A percentile compares a stretch with the other conserved stretches of the same genome.
These are phyloP conservation scores for Diachrysia chrysitis DNA, from an alignment of 2,888 invertebrate genomes.

Conservation along the genomic window DNA sequence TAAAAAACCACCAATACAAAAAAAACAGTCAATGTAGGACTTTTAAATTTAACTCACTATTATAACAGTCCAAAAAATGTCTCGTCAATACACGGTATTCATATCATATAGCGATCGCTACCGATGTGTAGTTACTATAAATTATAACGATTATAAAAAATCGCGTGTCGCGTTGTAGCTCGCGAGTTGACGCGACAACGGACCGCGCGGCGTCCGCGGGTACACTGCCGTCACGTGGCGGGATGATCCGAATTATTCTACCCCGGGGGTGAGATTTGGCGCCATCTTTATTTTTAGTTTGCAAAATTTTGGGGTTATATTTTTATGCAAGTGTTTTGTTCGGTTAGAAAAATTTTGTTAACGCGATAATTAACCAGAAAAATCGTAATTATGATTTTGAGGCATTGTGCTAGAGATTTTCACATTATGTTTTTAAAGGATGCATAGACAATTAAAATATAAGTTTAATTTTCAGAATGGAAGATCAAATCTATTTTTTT, in stretches of 20 bases:
- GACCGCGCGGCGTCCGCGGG: slow-evolving; percentile 81
- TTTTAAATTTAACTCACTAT: background rate
- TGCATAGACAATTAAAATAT: too few relatives aligned
- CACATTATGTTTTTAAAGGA: too few relatives aligned
- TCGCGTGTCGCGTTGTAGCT: slow-evolving; percentile 45
- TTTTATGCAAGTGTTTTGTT: background rate
- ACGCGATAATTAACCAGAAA: too few relatives aligned
- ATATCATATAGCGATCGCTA: background rate
- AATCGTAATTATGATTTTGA: too few relatives aligned
- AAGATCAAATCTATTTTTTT: too few relatives aligned
- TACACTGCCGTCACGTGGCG: slow-evolving; percentile 84
- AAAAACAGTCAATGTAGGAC: background rate
- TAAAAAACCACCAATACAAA: slow-evolving; percentile 26
- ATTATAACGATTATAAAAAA: slow-evolving; percentile 21
- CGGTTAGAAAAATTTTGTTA: background rate
- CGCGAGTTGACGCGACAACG: slow-evolving; percentile 55
- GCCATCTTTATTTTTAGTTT: slow-evolving; percentile 54
- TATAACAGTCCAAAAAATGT: too few relatives aligned
- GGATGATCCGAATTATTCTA: slow-evolving; percentile 70
- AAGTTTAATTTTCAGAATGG: too few relatives aligned
- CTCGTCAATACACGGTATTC: background rate
- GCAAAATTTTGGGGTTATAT: slow-evolving; percentile 6
- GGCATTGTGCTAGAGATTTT: too few relatives aligned
- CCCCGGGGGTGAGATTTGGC: slow-evolving; percentile 58
- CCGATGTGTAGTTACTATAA: background rate